Evolutionary conservation across 2,888 invertebrate genomes (phyloP).

Genomic region (Neocrepidodera transversa): DNA sequence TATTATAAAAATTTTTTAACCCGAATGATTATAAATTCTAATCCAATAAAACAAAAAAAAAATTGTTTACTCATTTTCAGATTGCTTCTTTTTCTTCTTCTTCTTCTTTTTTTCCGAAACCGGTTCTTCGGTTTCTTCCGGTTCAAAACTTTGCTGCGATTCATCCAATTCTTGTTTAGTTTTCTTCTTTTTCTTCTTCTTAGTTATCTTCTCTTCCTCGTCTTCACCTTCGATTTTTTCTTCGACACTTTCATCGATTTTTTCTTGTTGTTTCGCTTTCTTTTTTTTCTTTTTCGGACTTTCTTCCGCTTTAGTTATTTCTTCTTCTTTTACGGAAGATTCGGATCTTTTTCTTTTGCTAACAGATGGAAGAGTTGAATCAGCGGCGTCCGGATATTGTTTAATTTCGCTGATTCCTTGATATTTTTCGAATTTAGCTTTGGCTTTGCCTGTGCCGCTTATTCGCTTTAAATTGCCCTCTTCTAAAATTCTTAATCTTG

Average conservation of each 20-base stretch:
- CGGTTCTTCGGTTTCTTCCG: conserved; percentile 17
- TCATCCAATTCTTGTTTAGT: conserved; percentile 40
- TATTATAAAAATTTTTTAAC: too few species aligned
- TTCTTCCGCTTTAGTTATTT: conserved; percentile 39
- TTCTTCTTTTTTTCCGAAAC: conserved; percentile 43
- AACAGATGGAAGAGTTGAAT: conserved; percentile 76
- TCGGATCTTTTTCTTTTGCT: conserved; percentile 69
- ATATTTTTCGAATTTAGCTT: conserved; percentile 93
- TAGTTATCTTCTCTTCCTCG: conserved; percentile 43
- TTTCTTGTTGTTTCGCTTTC: conserved; percentile 46
- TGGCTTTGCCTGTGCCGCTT: conserved; percentile 88
- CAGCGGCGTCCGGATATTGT: conserved; percentile 76
- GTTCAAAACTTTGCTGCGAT: conserved; percentile 40
- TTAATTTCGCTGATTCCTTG: conserved; percentile 85
- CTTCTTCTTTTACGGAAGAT: conserved; percentile 51
- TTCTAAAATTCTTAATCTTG: conserved; percentile 79
- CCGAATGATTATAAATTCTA: too few species aligned
- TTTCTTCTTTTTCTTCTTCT: conserved; percentile 51
- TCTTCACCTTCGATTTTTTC: conserved; percentile 50
- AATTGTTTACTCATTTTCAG: conserved; percentile 21
- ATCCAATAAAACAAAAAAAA: too few species aligned
- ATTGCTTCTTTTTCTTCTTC: conserved; percentile 42
- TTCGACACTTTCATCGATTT: conserved; percentile 46
- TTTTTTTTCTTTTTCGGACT: conserved; percentile 54
- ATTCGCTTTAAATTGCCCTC: conserved; percentile 83